Evolutionary conservation across 2,888 invertebrate genomes (phyloP), one percentile per base, ranked within the genome.

Genomic region (Rhopalosiphum nymphaeae): DNA sequence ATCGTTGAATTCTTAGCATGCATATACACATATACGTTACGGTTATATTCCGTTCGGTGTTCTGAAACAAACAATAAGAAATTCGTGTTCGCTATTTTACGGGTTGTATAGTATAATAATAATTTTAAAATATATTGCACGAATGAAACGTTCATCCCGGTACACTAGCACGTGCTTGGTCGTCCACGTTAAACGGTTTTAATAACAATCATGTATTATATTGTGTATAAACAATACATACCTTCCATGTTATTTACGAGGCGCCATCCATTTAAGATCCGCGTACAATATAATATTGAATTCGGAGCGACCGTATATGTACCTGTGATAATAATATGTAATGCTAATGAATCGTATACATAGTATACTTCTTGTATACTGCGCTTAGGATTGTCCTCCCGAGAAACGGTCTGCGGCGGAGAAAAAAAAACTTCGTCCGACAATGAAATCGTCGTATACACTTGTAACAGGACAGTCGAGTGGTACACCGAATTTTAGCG

Each of bases 31-130:
- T 16, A 26, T 7, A 7, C 49, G 25, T 21, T 9, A 16, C n/a
- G 25, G 10, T 21, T 57, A n/a, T 84, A 85, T 91, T 56, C 84
- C 44, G n/a, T 56, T 84, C 9, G 36, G n/a, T 49, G 25, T 49
- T 91, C 36, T 26, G 16, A 84, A 91, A 56, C 36, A 7, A n/a
- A 10, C n/a, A 3, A 67, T 44, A 9, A 61, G n/a, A 91, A 85
- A 56, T 91, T 91, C 91, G 84, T 84, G 91, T 56, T 91, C 44
- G 44, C 42, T 44, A 29, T 91, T 85, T 53, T 44, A 84, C 56
- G 84, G n/a, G 36, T 25, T 42, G 36, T 49, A 11, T 16, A 49
- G 29, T 49, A 88, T 86, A 46, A n/a, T 53, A 42, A 29, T 53
- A 21, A 86, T 46, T 42, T 16, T 5, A 85, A 44, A 56, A 53